Base-by-base conservation (phyloP, 2,113 vertebrate genomes). In the Glareola pratincola region DNA sequence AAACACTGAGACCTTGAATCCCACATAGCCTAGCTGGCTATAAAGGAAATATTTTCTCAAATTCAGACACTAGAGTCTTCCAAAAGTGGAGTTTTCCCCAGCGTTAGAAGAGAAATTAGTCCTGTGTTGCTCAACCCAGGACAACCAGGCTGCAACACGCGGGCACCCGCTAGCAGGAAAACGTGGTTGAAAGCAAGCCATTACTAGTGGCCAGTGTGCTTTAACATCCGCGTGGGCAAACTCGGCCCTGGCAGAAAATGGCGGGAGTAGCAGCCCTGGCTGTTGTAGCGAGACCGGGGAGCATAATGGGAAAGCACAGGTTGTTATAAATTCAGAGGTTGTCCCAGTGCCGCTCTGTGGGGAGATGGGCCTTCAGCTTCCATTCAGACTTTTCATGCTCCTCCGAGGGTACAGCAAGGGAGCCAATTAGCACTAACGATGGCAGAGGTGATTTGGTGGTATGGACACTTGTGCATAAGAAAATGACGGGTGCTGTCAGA, bases 341-440 rank as follows among this genome's bases (percentile, higher is more conserved):
- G 82, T 66, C 32, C 54, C 63, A 37, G n/a, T 34, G 59, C 85
- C 1, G 4, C 36, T 83, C 71, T 45, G 26, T 14, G 51, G 85
- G 50, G 82, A 92, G 29, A 83, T 23, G 62, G 75, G 37, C 41
- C 88, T 90, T 71, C 66, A 90, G 88, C 64, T 79, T 85, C 92
- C 75, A 71, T 80, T 88, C 88, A 85, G 81, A 29, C 54, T 93
- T 88, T 59, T 60, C 67, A n/a, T 47, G 56, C 41, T 85, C 67
- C 85, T 92, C 54, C 0, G 9, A 92, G 85, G 63, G 20, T 73
- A 75, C 67, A 74, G 78, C 29, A 54, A 80, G 90, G 71, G 72
- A 94, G 82, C 85, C 90, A 96, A 96, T 96, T 96, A 96, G 79
- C 76, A 66, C 75, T 97, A 95, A 93, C 79, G 12, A 92, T 95